Evolutionary conservation across 2,888 invertebrate genomes (phyloP), one percentile per base, ranked within the genome.

Genomic region (Bimastos eiseni): DNA sequence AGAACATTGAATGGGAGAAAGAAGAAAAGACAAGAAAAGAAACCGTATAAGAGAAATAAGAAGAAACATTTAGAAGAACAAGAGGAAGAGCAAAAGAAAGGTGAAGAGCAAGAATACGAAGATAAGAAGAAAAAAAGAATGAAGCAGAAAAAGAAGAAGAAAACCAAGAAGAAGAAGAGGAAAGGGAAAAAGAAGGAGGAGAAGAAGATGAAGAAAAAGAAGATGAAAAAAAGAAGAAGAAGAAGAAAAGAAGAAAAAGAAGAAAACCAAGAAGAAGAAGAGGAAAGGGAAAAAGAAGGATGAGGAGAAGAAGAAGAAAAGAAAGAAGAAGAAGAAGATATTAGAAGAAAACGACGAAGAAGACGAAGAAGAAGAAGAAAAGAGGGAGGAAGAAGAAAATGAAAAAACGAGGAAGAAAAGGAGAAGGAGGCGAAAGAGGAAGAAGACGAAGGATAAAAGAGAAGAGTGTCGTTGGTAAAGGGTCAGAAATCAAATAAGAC

Each of bases 131-230:
- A n/a, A 90, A 41, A 83, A 84, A 49, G 55, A 84, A 84, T 36
- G 38, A 84, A 84, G 33, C 21, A 83, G 83, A 90, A 84, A 33
- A 41, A 83, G 83, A 90, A 33, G 33, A 41, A 37, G 38, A 37
- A 5, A 55, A 34, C 84, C 15, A 84, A 33, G 34, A 41, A 37
- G 83, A 90, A 34, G 44, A 84, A 90, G 90, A 90, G 37, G 44
- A 84, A 90, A 15, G 84, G 33, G 44, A 84, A 90, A 84, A 90
- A 38, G 17, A 37, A 83, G 90, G 34, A 83, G 17, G 36, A 83
- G 90, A 90, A 84, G 38, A 55, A 44, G 90, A 83, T 30, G 36
- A 33, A 84, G 90, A 90, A 21, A 33, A 38, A 15, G 90, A 86
- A 30, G 84, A 41, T 17, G 38, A 90, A 4, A 37, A 17, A 5